Conservation (phyloP, 2,888 invertebrate species). For the Apodemia hepburni region DNA sequence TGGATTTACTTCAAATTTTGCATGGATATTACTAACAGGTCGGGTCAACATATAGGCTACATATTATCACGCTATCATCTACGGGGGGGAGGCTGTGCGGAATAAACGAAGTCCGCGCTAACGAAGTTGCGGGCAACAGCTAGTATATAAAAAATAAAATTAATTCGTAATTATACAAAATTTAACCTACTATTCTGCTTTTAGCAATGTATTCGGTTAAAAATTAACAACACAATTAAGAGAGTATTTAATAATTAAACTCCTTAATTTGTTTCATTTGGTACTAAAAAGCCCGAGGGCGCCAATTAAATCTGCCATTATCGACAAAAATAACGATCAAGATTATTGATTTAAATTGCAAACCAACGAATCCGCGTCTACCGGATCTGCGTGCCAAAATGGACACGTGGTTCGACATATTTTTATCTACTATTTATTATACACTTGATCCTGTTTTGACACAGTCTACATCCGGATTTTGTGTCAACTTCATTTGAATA, state of each 20-base stretch:
- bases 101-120: no score
- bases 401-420: background rate
- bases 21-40: no score
- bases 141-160: no score
- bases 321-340: conserved; percentile 49
- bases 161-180: no score
- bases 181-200: no score
- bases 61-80: no score
- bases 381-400: conserved; percentile 37
- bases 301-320: conserved; percentile 50
- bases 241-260: background rate
- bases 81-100: no score
- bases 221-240: background rate
- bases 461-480: background rate
- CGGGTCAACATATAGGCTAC: no score
- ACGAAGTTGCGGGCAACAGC: no score
- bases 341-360: conserved; percentile 61
- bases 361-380: conserved; percentile 41
- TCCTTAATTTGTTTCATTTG: background rate
- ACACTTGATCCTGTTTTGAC: background rate
- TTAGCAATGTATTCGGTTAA: no score
- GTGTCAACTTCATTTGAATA: background rate
- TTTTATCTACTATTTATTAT: background rate
- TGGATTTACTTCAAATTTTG: no score
- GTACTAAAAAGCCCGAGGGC: conserved; percentile 34